A percentile compares a stretch with the other conserved stretches of the same genome.
phyloP scores from a whole-genome alignment of 2,113 vertebrate genomes.

The Apodemus sylvaticus region DNA sequence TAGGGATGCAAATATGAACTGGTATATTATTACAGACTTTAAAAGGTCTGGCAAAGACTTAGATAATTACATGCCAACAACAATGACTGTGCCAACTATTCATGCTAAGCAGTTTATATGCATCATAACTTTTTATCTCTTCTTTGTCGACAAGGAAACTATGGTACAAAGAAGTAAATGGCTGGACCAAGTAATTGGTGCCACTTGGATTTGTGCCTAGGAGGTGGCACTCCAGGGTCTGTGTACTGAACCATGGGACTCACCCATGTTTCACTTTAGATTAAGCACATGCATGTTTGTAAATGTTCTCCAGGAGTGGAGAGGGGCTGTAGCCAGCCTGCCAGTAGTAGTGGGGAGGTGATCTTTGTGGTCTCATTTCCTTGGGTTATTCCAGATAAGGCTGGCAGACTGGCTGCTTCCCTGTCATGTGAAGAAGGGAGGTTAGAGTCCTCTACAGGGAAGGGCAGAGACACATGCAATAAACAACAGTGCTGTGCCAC shows the following conservation, averaged over 20 bases:
- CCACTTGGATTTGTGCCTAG: not conserved
- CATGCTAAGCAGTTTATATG: constrained; percentile 12
- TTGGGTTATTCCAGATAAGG: not conserved
- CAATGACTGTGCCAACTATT: not conserved
- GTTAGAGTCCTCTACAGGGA: not conserved
- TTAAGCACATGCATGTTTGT: rapidly evolving
- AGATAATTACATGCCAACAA: not conserved
- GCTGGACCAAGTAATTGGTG: not conserved
- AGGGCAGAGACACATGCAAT: not conserved
- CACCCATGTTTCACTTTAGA: not conserved
- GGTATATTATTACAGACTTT: not conserved
- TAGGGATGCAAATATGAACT: not conserved
- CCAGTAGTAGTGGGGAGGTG: not conserved
- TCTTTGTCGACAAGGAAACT: not conserved
- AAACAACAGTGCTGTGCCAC: not conserved
- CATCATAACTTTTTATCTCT: not conserved
- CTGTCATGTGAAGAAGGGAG: not conserved
- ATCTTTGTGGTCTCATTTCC: not conserved
- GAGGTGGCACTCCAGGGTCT: not conserved
- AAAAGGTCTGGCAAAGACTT: not conserved
- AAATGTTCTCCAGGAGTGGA: not conserved
- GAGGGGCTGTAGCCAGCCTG: not conserved
- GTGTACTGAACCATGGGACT: not conserved
- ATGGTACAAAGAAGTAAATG: not conserved
- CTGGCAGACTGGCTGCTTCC: not conserved